phyloP scores from a whole-genome alignment of 2,113 vertebrate genomes.

The Archilochus colubris region DNA sequence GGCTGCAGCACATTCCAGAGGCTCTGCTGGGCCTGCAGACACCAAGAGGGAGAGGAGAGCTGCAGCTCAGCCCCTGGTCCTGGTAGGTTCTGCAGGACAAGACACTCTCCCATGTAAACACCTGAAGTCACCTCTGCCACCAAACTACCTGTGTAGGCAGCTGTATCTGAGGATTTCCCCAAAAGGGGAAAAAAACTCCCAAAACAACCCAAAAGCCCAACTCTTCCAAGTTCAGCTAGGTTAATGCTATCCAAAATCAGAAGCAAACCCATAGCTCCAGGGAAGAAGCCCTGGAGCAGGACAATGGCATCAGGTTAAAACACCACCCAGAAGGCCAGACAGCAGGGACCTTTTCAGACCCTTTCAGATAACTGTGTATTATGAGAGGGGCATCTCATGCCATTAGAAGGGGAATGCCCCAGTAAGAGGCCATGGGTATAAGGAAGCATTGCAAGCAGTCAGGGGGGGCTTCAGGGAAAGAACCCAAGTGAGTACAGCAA shows the following conservation, averaged over 20 bases:
- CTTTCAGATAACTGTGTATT: accelerated
- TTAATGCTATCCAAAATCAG: neutral
- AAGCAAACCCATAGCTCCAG: neutral
- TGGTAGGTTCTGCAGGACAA: neutral
- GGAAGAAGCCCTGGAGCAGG: neutral
- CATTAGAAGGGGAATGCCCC: neutral
- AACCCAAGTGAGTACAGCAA: neutral
- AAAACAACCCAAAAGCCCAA: neutral
- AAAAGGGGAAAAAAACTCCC: neutral
- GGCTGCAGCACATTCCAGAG: neutral
- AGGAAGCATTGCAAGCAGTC: neutral
- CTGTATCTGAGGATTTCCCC: neutral
- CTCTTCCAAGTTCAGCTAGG: neutral
- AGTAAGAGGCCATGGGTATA: accelerated
- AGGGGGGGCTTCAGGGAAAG: neutral
- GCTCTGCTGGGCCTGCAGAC: neutral
- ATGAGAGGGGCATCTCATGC: neutral
- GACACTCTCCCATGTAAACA: accelerated
- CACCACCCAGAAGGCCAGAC: neutral
- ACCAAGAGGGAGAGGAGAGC: accelerated
- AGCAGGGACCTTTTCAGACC: neutral
- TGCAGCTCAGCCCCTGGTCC: accelerated
- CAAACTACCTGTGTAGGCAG: accelerated
- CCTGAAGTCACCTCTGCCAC: neutral
- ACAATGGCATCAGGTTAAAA: neutral